phyloP scores from a whole-genome alignment of 2,888 invertebrate genomes.

The Spodoptera picta region DNA sequence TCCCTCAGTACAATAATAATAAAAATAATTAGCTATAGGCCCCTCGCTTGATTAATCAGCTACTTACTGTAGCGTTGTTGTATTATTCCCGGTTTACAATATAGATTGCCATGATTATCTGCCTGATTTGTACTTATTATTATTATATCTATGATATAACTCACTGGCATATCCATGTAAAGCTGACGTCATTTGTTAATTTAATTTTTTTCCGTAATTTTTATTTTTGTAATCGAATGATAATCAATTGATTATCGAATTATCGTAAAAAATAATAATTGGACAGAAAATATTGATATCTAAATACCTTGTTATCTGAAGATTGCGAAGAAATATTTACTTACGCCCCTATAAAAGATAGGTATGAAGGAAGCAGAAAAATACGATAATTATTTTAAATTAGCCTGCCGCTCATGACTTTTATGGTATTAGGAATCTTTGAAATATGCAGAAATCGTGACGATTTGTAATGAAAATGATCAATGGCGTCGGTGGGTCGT shows the following conservation, averaged over 20 bases:
- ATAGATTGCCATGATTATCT: background rate
- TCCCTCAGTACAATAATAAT: too few species aligned
- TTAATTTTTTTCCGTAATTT: slow-evolving; percentile 4
- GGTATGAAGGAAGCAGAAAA: slow-evolving; percentile 38
- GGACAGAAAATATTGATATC: too few species aligned
- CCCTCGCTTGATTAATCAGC: too few species aligned
- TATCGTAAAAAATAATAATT: too few species aligned
- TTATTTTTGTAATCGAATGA: background rate
- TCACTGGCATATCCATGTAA: slow-evolving; percentile 8
- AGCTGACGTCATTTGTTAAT: slow-evolving; percentile 16
- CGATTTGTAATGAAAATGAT: slow-evolving; percentile 39
- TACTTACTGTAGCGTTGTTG: slow-evolving; percentile 2
- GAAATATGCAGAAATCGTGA: slow-evolving; percentile 52
- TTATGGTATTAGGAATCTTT: slow-evolving; percentile 23
- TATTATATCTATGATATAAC: too few species aligned
- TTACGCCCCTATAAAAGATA: slow-evolving; percentile 21
- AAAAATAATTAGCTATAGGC: too few species aligned
- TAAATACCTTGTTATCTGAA: too few species aligned
- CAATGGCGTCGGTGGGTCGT: slow-evolving; percentile 52
- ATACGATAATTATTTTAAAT: slow-evolving; percentile 39
- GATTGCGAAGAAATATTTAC: too few species aligned
- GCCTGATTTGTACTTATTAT: too few species aligned
- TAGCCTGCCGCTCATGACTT: slow-evolving; percentile 16
- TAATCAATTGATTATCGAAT: too few species aligned
- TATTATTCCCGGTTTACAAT: slow-evolving; percentile 7